Evolutionary conservation across 2,113 vertebrate genomes (phyloP), one percentile per base, ranked within the genome.

Genomic region (Daboia siamensis): DNA sequence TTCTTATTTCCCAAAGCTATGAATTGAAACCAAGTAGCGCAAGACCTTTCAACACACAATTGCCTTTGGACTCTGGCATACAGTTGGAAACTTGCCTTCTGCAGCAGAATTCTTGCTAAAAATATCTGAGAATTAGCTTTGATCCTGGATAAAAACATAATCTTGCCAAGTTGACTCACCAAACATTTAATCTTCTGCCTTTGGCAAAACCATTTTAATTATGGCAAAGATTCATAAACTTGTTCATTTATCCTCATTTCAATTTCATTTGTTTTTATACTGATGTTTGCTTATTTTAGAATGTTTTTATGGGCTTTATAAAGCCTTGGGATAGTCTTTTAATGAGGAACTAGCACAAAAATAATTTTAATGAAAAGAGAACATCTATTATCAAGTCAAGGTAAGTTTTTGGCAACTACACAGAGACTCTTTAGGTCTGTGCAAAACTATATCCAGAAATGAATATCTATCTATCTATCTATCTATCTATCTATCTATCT

Each of bases 61-160:
- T 93, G 80, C 88, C 61, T 90, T 93, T 23, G 56, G 88, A 90
- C 56, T 64, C 56, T 80, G 29, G 92, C 46, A 13, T 86, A n/a
- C 26, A n/a, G 56, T 57, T 64, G 46, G 54, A 55, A 90, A 86
- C 20, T 3, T 88, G 21, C 55, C n/a, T 23, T 26, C 61, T 13
- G 33, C 12, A 44, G 46, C 55, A 86, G 55, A 61, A 86, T n/a
- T 44, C 46, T 54, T n/a, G 8, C 55, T 13, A 86, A 51, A 90
- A 52, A 39, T 24, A 11, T 44, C 51, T 90, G 74, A 39, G 74
- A 20, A 54, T 44, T 15, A 80, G 26, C 61, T n/a, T 29, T 23
- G 39, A 33, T 56, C 51, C 7, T 80, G 61, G 61, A 4, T n/a
- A 17, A 33, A 80, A 80, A 44, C 21, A 21, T 21, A 44, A 44